Percentiles rank a stretch among this genome's conserved stretches.
Conservation (phyloP, 2,888 invertebrate species). For the Gryllus longicercus region DNA sequence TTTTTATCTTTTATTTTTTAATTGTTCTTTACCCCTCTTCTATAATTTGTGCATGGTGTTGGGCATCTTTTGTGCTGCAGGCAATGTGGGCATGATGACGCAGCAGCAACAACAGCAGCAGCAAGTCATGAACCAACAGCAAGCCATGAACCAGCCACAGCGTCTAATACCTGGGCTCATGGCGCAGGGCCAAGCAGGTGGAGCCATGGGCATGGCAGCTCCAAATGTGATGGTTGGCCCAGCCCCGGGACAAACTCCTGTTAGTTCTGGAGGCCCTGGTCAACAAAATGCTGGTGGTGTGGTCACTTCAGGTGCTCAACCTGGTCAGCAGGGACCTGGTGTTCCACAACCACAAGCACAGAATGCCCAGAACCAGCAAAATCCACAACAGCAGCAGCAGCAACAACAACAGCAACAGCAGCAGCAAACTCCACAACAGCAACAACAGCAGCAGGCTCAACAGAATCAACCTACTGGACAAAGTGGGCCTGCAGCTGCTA, state of each 20-base stretch:
- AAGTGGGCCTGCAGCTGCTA: constrained; percentile 19
- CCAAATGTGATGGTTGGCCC: constrained; percentile 37
- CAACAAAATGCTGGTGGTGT: background rate
- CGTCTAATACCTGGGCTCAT: constrained; percentile 22
- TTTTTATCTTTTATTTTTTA: too few relatives aligned
- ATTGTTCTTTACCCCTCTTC: too few relatives aligned
- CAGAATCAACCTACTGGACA: constrained; percentile 39
- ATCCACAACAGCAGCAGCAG: constrained; percentile 34
- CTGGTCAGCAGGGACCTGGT: background rate
- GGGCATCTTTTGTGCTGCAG: background rate
- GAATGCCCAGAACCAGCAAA: constrained; percentile 31
- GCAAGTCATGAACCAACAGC: constrained; percentile 45
- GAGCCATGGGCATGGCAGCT: constrained; percentile 23
- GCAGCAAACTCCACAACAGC: constrained; percentile 45
- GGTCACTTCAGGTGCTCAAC: background rate
- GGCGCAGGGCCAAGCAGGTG: constrained; percentile 25
- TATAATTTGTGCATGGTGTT: background rate
- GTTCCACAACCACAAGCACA: background rate
- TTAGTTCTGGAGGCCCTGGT: background rate
- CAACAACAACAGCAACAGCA: constrained; percentile 45
- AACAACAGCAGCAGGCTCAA: constrained; percentile 45
- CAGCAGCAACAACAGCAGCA: constrained; percentile 45
- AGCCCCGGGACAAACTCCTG: constrained; percentile 23
- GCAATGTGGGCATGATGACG: constrained; percentile 36
- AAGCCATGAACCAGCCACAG: constrained; percentile 47